Conservation (phyloP, 2,113 vertebrate species). For the Ancistrus triradiatus region DNA sequence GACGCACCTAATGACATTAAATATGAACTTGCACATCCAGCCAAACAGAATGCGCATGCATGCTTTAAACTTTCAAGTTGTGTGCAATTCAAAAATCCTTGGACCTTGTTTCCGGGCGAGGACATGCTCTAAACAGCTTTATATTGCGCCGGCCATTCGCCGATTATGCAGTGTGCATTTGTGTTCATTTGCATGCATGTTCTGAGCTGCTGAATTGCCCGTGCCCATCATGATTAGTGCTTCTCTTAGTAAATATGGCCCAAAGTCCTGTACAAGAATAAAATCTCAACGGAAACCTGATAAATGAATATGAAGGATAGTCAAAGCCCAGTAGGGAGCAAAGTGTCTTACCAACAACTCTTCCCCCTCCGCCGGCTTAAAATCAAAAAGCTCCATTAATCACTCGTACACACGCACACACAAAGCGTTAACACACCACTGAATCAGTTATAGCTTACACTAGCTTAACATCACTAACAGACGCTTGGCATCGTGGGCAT, state of each 20-base stretch:
- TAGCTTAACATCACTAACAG: no score
- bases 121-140: no score
- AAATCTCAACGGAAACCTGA: slow-evolving; percentile 38
- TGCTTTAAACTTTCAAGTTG: no score
- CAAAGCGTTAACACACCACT: slow-evolving; percentile 16
- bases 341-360: slow-evolving; percentile 92
- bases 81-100: no score
- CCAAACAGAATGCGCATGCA: no score
- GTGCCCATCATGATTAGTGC: neutral
- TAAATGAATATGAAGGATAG: slow-evolving; percentile 70
- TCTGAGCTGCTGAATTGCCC: neutral
- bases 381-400: slow-evolving; percentile 77
- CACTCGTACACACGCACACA: slow-evolving; percentile 51
- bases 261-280: neutral
- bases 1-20: no score
- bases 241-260: slow-evolving; percentile 10
- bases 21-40: no score
- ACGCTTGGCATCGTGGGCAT: no score
- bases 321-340: slow-evolving; percentile 60
- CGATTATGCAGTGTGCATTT: neutral
- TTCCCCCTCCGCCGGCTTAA: slow-evolving; percentile 97
- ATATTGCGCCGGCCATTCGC: no score
- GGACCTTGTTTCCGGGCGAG: no score
- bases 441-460: no score
- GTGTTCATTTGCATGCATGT: neutral